Base-by-base conservation (phyloP, 2,797 vertebrate genomes). In the Esox masquinongy region DNA sequence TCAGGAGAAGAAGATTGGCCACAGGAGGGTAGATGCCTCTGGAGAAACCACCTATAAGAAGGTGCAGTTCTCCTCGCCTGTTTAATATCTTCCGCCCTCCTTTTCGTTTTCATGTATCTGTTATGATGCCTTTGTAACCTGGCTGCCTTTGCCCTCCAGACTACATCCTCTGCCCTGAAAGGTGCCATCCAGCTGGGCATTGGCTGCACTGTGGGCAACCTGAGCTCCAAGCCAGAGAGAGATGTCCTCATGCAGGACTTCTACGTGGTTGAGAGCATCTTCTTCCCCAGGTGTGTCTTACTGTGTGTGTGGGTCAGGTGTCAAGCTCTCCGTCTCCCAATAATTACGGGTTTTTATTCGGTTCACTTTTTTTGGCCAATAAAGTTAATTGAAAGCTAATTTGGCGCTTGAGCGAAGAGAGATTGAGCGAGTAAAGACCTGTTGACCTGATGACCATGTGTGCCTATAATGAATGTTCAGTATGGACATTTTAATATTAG, bases 211-310 rank as follows among this genome's bases (percentile, higher is more conserved):
- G 98, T 99, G 1, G 97, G 98, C 78, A 98, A 99, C 88, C 94
- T 99, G 86, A 99, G 97, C 92, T 99, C 98, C 85, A 99, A 99
- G 87, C 97, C 98, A 0, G 98, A 99, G 88, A 94, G 98, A 4
- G 98, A 99, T 49, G 97, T 99, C 73, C 90, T 99, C 77, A 99
- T 99, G 98, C 98, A 99, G 83, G 98, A 99, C 87, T 99, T 99
- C 89, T 99, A 99, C 0, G 96, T 99, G 74, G 98, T 99, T 70
- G 98, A 99, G 86, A 99, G 97, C 92, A 98, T 98, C 87, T 99
- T 99, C 93, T 99, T 99, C 83, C 98, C 98, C 71, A 96, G 96
- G 97, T 97, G 75, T 56, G 80, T 84, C 29, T 79, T 29, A 56
- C 12, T 72, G 47, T 47, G 9, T 66, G 39, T 19, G 63, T 43